These are phyloP conservation scores for Equus przewalskii DNA, from an alignment of 2,113 vertebrate genomes.

Conservation along the genomic window DNA sequence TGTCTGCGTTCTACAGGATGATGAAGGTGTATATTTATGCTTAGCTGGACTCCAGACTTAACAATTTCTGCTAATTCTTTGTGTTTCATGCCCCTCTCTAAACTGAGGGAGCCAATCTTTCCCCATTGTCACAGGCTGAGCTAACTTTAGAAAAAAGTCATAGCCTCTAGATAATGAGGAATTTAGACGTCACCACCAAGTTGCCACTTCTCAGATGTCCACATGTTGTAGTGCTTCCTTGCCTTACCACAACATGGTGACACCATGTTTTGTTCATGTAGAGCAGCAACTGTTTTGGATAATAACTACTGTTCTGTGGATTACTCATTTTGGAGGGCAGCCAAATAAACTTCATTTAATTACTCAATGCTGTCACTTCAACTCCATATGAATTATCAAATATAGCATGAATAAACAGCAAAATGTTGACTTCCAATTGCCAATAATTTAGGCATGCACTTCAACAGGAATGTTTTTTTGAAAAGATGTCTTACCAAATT, in stretches of 20 bases:
- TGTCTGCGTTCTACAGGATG: neutral
- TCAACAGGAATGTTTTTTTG: conserved; percentile 5
- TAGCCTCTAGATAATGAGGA: conserved; percentile 34
- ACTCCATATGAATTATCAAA: neutral
- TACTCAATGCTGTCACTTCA: conserved; percentile 24
- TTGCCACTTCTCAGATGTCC: neutral
- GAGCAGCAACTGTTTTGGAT: neutral
- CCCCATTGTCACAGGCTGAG: neutral
- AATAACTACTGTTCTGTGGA: conserved; percentile 7
- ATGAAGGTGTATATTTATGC: neutral
- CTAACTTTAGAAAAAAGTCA: conserved; percentile 35
- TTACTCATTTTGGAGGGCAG: conserved; percentile 21
- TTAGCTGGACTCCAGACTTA: neutral
- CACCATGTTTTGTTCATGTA: neutral
- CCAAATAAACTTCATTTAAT: conserved; percentile 15
- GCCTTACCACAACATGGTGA: accelerated
- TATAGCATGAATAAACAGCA: neutral
- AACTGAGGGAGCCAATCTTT: neutral
- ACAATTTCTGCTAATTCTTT: neutral
- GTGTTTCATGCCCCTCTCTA: neutral
- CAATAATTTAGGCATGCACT: neutral
- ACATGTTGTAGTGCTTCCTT: neutral
- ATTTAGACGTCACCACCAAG: conserved; percentile 42
- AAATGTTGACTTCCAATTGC: neutral
- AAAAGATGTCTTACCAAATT: neutral